Base-by-base conservation (phyloP, 2,113 vertebrate species). In the Sterrhoptilus dennistouni region DNA sequence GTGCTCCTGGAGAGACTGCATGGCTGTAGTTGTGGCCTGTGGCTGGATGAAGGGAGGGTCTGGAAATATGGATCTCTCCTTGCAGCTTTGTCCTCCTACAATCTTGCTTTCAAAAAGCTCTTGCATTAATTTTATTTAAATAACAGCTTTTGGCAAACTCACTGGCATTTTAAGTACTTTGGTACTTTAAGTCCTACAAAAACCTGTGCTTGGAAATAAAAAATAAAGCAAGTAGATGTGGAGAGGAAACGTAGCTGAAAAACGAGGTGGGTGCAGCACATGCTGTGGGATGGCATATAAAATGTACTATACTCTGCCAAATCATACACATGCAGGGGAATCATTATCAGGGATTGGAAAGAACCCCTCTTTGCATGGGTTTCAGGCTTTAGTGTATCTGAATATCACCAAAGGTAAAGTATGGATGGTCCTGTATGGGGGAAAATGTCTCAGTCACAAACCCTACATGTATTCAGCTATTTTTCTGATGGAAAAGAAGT, bases 151-250 rank as follows among this genome's bases (percentile, higher is more conserved):
- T 80, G 59, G 85, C 79, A 90, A 90, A 68, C 60, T 86, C 2
- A 2, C 17, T 80, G 75, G 59, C 59, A 50, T 80, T 94, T 38
- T 38, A 38, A 38, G 38, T 38, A 38, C 38, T 38, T 91, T 89
- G 85, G 47, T 90, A 54, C 89, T 87, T 86, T 6, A 83, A 79
- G 81, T 93, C 50, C 79, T 74, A 65, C 74, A 93, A 57, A 93
- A 94, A 85, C 23, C 54, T 86, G 75, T 57, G 35, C 83, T 83
- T 88, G 35, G 40, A 91, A 82, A 90, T 83, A 81, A 91, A 84
- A 91, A 95, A 87, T 64, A 82, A 89, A 61, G 27, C 31, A 83
- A 88, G 50, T 66, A 74, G 83, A 86, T 71, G 53, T 3, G 5
- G 56, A 92, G 15, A 86, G 59, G 52, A 90, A 92, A 83, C 4